phyloP scores from a whole-genome alignment of 2,113 vertebrate species.

The Tyrannus savana region DNA sequence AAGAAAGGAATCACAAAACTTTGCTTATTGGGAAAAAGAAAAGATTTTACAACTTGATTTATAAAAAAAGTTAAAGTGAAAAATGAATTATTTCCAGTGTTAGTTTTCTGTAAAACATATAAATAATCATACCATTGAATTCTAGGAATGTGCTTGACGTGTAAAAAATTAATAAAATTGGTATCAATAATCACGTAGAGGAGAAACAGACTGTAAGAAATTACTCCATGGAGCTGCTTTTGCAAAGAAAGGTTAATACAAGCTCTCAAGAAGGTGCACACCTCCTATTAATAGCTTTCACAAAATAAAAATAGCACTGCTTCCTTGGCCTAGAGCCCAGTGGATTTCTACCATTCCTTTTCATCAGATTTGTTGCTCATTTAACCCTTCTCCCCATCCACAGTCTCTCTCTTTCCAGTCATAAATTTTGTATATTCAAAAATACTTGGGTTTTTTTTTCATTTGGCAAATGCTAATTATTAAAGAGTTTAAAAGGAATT shows the following conservation, averaged over 20 bases:
- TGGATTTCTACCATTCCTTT: conserved; percentile 40
- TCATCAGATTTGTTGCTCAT: neutral
- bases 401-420: neutral
- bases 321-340: conserved; percentile 26
- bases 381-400: neutral
- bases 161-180: neutral
- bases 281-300: conserved; percentile 49
- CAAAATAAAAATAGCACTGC: conserved; percentile 43
- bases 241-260: conserved; percentile 44
- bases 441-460: neutral
- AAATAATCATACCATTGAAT: neutral
- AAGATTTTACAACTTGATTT: neutral
- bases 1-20: neutral
- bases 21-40: neutral
- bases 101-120: neutral
- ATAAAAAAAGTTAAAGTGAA: conserved; percentile 15
- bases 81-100: conserved; percentile 8
- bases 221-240: neutral
- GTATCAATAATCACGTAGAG: neutral
- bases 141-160: neutral
- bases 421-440: neutral
- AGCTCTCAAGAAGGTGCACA: conserved; percentile 23
- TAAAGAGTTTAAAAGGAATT: neutral
- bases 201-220: neutral
- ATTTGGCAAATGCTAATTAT: neutral